These are phyloP conservation scores for Megaptera novaeangliae DNA, from an alignment of 2,113 vertebrate genomes.

Conservation along the genomic window DNA sequence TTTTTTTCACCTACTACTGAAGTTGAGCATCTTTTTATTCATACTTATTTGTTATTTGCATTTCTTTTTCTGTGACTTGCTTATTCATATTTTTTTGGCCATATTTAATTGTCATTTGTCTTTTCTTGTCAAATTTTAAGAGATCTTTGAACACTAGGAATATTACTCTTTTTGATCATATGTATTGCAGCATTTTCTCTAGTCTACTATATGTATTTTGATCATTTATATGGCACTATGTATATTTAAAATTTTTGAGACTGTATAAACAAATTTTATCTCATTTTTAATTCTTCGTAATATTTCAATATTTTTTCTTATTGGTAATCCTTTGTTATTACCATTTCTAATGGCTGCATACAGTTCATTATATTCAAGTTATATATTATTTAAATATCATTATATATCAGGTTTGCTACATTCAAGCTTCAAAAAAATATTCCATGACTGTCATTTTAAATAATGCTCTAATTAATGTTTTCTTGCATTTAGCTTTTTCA, in stretches of 20 bases:
- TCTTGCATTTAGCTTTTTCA: not conserved
- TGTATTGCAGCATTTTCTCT: not conserved
- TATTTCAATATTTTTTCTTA: not conserved
- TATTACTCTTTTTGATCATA: not conserved
- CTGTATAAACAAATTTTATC: not conserved
- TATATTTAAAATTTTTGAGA: not conserved
- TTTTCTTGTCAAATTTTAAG: not conserved
- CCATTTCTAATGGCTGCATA: not conserved
- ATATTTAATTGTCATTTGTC: not conserved
- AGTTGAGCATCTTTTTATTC: not conserved
- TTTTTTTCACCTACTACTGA: not conserved
- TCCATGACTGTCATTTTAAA: not conserved
- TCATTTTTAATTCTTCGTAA: not conserved
- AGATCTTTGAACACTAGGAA: not conserved
- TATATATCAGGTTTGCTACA: not conserved
- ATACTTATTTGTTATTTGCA: not conserved
- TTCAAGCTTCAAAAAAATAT: not conserved
- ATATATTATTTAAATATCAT: too few species aligned
- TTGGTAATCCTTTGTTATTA: not conserved
- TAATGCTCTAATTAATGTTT: not conserved
- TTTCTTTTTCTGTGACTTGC: not conserved
- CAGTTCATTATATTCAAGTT: not conserved
- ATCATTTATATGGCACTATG: not conserved
- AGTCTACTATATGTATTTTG: not conserved
- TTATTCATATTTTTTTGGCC: not conserved